Evolutionary conservation across 2,113 vertebrate species (phyloP).

Genomic region (Aphelocoma coerulescens): DNA sequence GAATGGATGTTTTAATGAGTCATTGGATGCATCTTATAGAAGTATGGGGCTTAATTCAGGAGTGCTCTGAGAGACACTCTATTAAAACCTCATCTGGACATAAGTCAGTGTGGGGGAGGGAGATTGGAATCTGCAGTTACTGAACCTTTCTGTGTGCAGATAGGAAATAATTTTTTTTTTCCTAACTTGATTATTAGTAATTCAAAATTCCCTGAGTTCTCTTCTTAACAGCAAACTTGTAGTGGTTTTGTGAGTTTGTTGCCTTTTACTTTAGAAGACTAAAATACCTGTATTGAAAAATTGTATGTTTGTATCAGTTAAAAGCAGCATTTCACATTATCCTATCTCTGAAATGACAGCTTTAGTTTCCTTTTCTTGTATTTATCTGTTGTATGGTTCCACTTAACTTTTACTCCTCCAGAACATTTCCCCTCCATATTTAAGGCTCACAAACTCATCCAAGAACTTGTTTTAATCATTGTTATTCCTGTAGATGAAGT

Average conservation of each 20-base stretch:
- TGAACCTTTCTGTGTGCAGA: background rate
- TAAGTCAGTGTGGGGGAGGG: background rate
- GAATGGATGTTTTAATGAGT: slow-evolving; percentile 43
- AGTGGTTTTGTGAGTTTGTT: background rate
- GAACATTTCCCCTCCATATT: background rate
- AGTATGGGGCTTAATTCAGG: slow-evolving; percentile 6
- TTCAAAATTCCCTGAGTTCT: background rate
- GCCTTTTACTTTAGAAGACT: background rate
- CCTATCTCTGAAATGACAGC: background rate
- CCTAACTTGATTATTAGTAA: background rate
- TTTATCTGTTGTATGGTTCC: background rate
- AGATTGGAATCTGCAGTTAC: background rate
- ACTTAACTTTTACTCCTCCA: background rate
- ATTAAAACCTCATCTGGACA: slow-evolving; percentile 9
- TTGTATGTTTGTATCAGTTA: background rate
- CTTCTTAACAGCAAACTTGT: background rate
- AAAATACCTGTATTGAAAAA: background rate
- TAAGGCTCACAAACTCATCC: background rate
- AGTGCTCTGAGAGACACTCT: background rate
- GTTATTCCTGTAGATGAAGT: background rate
- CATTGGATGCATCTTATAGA: slow-evolving; percentile 5
- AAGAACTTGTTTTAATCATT: background rate
- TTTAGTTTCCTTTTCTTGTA: background rate
- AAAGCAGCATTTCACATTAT: background rate
- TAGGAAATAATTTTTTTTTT: background rate